Evolutionary conservation across 64 coral and sea anemone genomes (phyloP), one percentile per base, ranked within the genome.

Genomic region (Astreopora myriophthalma): DNA sequence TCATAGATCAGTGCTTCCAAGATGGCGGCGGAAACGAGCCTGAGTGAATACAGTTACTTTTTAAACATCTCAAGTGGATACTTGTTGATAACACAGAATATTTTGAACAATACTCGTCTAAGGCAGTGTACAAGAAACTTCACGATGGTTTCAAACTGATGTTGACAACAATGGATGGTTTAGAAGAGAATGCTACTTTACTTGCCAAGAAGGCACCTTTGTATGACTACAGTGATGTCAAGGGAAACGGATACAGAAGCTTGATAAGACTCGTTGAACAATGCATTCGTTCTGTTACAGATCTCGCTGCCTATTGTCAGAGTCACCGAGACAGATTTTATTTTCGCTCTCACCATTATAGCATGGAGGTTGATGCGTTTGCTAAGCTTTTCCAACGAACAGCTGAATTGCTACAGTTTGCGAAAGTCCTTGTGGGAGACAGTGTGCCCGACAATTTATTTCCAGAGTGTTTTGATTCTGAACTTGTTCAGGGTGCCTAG

Each of bases 271-370:
- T 99, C 13, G 32, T 96, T 4, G 90, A 99, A 76, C 79, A 96
- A 8, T 90, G 94, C 10, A 87, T 99, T 30, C 87, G 94, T 76
- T 73, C 87, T 34, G 75, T 99, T n/a, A 90, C 94, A 51, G 94
- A 95, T 8, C 36, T 99, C 51, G 81, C 90, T 26, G 78, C 76
- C 2, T 93, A 96, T 72, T 99, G 94, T 62, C 78, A 90, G 25
- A 76, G 68, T 12, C 91, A 99, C 88, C 86, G 97, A 84, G 87
- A 96, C 19, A 75, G 89, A 38, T 93, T 99, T 93, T 95, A 96
- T 58, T 99, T 99, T 75, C 88, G 97, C 85, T 87, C 94, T 1
- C 94, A 99, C 73, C 97, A 99, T 74, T 99, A 99, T 73, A 93
- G 94, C 30, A 72, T 93, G 11, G 97, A 99, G 62, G 65, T 99